Base-by-base conservation (phyloP, 2,888 invertebrate genomes). In the Phoenoteleia sp. region DNA sequence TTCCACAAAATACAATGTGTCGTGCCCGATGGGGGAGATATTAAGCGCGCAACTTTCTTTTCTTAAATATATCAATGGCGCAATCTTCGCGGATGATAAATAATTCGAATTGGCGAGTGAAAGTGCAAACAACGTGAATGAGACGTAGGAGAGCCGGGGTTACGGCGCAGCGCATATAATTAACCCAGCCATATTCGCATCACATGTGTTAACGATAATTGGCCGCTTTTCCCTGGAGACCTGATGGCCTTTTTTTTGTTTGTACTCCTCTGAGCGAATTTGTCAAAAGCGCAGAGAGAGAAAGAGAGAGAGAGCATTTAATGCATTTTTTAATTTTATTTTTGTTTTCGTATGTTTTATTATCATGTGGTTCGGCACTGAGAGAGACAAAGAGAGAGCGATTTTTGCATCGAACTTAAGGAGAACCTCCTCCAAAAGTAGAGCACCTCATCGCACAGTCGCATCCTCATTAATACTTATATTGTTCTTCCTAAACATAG, bases 111-210 rank as follows among this genome's bases (percentile, higher is more conserved):
- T 45, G 60, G 29, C 67, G 67, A 81, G 81, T 81, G 74, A 81
- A 81, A 81, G 81, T 81, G 67, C 74, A 81, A 74, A 74, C 60
- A 81, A 74, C 49, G 49, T 49, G 71, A 79, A 79, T 52, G 67
- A 72, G 45, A 58, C 66, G 67, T 60, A 29, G 45, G 25, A 60
- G 17, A 72, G 49, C 13, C 27, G 42, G 64, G 60, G 66, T 74
- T 67, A 81, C 45, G n/a, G 56, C 5, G 67, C 7, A 15, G 9
- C 66, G 64, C 58, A 81, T 60, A 74, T 67, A 67, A 74, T 74
- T 81, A 74, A 81, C 81, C 67, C 45, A 29, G 29, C 58, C 58
- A 69, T 69, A 56, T 42, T 62, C 58, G 71, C 67, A 29, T 74
- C 72, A 74, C 66, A 80, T 17, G 58, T 66, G 81, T 81, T 64